Base-by-base conservation (phyloP, 2,113 vertebrate species). In the Cebidichthys violaceus region DNA sequence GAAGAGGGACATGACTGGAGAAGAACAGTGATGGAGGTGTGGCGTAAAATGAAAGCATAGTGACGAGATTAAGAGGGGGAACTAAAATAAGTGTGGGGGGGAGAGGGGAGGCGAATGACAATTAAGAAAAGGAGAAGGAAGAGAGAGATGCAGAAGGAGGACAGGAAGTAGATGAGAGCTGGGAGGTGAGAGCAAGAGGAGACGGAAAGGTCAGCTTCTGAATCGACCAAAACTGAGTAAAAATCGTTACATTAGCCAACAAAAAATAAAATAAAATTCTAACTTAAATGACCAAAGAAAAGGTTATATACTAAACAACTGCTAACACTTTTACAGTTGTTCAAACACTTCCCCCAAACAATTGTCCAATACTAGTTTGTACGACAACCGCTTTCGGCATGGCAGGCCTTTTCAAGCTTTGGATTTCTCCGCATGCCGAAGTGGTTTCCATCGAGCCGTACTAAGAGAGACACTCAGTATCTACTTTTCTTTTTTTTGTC, bases 11-110 rank as follows among this genome's bases (percentile, higher is more conserved):
- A 37, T 22, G 43, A 73, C 33, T 2, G 6, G 67, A 73, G 64
- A 79, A 77, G 73, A 57, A 79, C 71, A 57, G 33, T 50, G 64
- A 31, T 45, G 79, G 69, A 4, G 47, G 73, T 29, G 45, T 31
- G 68, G 85, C 20, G 27, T 54, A 73, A 83, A 83, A 83, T 79
- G 35, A 75, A 81, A 66, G 50, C 13, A 1, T 1, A 9, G 65
- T 33, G 62, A 76, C 20, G 33, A 78, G 39, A 41, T 20, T 50
- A 50, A 52, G 57, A 33, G 60, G 15, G 6, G 11, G 29, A 27
- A 43, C 6, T 4, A 33, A 15, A 9, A 18, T 6, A 33, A 8
- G 43, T 33, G 9, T n/a, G 18, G 15, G 2, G 18, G 35, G 11
- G 22, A n/a, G n/a, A 70, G 14, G 35, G 10, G 61, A 15, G 5